Conservation (phyloP, 2,113 vertebrate genomes). For the Planiliza haematocheilus region DNA sequence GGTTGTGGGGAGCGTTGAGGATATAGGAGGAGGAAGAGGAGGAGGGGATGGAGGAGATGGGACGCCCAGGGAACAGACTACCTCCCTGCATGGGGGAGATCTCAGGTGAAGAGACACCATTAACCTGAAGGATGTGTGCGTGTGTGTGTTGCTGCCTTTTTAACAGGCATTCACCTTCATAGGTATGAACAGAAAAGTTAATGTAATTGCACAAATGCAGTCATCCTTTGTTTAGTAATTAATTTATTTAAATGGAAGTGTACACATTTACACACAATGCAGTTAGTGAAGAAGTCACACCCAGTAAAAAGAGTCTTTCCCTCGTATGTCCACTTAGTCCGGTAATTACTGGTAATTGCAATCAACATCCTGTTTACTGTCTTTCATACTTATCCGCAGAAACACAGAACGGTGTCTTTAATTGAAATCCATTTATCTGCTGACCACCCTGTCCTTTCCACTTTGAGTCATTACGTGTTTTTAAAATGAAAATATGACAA, state of each 20-base stretch:
- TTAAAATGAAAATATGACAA: too few species aligned
- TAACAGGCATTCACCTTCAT: constrained; percentile 3
- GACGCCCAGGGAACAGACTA: constrained; percentile 81
- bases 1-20: constrained; percentile 31
- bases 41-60: constrained; percentile 51
- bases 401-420: too few species aligned
- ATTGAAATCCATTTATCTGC: constrained; percentile 15
- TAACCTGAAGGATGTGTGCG: constrained; percentile 62
- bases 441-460: background rate
- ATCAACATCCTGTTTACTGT: too few species aligned
- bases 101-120: constrained; percentile 84
- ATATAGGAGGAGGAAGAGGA: constrained; percentile 25
- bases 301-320: too few species aligned
- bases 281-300: constrained; percentile 54
- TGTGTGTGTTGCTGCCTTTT: constrained; percentile 19
- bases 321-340: background rate
- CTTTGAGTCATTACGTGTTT: too few species aligned
- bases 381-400: too few species aligned
- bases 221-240: constrained; percentile 27
- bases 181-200: background rate
- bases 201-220: constrained; percentile 11
- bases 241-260: constrained; percentile 62
- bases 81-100: constrained; percentile 87
- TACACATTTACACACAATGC: constrained; percentile 53
- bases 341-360: background rate